Evolutionary conservation across 1,140 invertebrate genomes (phyloP), one percentile per base, ranked within the genome.

Genomic region (Drosophila pandora): DNA sequence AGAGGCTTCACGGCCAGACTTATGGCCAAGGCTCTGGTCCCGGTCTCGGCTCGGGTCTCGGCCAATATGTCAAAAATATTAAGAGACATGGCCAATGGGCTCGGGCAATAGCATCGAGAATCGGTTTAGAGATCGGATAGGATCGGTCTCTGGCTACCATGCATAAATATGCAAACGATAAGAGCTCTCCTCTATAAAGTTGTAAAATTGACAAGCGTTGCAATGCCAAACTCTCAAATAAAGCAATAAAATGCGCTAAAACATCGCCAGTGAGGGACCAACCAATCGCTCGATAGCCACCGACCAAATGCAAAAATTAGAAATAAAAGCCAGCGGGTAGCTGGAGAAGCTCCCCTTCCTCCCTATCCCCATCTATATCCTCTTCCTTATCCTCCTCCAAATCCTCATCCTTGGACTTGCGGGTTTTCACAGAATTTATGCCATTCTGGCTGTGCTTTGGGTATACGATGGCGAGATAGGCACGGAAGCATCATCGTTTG

Each of bases 61-160:
- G 80, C 88, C 88, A 90, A 90, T 90, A 90, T 90, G 88, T 90
- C 88, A 90, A 90, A 90, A 90, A 90, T 90, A 88, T 90, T 90
- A 90, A 90, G 79, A 79, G 89, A 87, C 83, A 87, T 83, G 71
- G 79, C 73, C 79, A 88, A 69, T 79, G 72, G 72, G 65, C 74
- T 21, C 50, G 45, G 78, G 63, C 41, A 57, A 70, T 67, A 49
- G 67, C 39, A 70, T 49, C 32, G 63, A 41, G 32, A 69, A 67
- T 69, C 41, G 49, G 48, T 21, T 28, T 23, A 45, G 57, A 43
- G 43, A 48, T 48, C 30, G 43, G 45, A 48, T 48, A n/a, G 43
- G 45, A 67, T 67, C 60, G 63, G 25, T 43, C 41, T 43, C 8
- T 6, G 41, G 41, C 30, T 52, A 70, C 69, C 67, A 69, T 57